Base-by-base conservation (phyloP, 2,797 vertebrate species). In the Paguma larvata region DNA sequence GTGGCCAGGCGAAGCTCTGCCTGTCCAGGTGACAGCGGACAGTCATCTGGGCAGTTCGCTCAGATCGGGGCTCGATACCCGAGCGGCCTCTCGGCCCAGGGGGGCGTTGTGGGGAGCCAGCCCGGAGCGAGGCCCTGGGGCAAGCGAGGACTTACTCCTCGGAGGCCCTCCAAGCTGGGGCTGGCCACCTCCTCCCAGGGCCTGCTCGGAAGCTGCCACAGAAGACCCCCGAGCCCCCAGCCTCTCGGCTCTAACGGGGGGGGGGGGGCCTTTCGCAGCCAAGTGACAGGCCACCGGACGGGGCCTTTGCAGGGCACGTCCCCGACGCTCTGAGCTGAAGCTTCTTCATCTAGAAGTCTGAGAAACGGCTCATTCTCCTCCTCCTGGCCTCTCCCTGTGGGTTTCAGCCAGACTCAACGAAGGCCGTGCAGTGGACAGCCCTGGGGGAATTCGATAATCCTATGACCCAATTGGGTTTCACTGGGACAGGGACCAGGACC, bases 121-220 rank as follows among this genome's bases (percentile, higher is more conserved):
- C 30, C 6, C 2, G 1, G 3, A 80, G 68, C 30, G 2, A 19
- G 82, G 56, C 3, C 0, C 21, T 10, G 0, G 0, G 62, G 32
- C 97, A 38, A 85, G 85, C 18, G 30, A 8, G 9, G 32, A 6
- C 59, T 56, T 68, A 27, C 13, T 51, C 86, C 2, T 3, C 27
- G 32, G 34, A 83, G 32, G 44, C 88, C 70, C 32, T 93, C 53
- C 6, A 25, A 30, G 44, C 85, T 18, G 1, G 65, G 53, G 32
- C 56, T 6, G 15, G 62, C 7, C 27, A 21, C 53, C 13, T 65
- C 62, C 34, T n/a, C 65, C 51, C 14, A 23, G 70, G 32, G 14
- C 2, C 7, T 15, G 0, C 88, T 75, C n/a, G 27, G 32, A 27
- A 46, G 11, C 34, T 38, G 72, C 53, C 73, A 11, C 1, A 16